Evolutionary conservation across 2,888 invertebrate genomes (phyloP).

Genomic region (Dasysyrphus albostriatus): DNA sequence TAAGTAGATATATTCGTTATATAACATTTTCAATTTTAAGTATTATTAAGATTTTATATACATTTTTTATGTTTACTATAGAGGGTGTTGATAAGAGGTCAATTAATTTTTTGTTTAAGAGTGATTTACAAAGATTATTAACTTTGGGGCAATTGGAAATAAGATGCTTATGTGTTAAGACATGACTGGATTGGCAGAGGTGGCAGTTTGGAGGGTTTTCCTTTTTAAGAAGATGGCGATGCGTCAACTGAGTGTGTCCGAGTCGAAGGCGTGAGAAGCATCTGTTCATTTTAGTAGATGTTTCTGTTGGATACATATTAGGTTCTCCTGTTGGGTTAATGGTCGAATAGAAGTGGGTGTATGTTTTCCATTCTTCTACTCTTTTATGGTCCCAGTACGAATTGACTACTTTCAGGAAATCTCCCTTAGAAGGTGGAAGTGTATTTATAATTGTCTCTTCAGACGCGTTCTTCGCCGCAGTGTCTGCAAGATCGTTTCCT

Average conservation of each 20-base stretch:
- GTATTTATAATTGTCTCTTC: too few relatives aligned
- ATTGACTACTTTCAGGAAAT: too few relatives aligned
- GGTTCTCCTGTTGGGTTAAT: too few relatives aligned
- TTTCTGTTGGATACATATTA: background rate
- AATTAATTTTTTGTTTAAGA: background rate
- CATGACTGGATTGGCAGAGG: conserved; percentile 14
- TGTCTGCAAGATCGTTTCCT: too few relatives aligned
- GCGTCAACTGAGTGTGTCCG: background rate
- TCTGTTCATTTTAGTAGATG: background rate
- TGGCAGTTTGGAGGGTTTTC: background rate
- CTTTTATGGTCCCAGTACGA: too few relatives aligned
- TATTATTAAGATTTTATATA: background rate
- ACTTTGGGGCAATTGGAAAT: background rate
- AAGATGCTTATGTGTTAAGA: background rate
- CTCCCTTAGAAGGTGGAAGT: too few relatives aligned
- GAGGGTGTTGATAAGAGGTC: background rate
- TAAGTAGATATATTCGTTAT: background rate
- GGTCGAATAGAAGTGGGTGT: too few relatives aligned
- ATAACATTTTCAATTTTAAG: background rate
- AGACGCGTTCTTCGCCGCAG: too few relatives aligned
- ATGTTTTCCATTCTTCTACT: too few relatives aligned
- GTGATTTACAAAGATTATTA: background rate
- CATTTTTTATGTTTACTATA: background rate
- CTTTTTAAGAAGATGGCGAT: too few relatives aligned
- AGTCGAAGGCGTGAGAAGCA: background rate